phyloP scores from a whole-genome alignment of 2,797 vertebrate species.

The Lagorchestes hirsutus region DNA sequence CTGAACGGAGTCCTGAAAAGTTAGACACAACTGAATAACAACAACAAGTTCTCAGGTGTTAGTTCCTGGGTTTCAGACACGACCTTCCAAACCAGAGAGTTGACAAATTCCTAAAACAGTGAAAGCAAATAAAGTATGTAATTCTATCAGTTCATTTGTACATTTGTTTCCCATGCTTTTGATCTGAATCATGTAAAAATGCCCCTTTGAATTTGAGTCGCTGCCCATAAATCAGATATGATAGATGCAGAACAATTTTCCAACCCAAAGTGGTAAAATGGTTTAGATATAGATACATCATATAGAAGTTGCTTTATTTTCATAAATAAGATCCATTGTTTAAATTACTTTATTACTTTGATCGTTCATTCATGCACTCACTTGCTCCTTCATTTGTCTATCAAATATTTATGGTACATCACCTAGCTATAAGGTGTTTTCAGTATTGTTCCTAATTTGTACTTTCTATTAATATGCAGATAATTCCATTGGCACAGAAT shows the following conservation, averaged over 20 bases:
- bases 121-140: neutral
- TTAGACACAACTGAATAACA: neutral
- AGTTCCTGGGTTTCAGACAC: neutral
- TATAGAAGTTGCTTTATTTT: neutral
- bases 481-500: neutral
- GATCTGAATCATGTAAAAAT: neutral
- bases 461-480: neutral
- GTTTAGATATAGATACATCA: neutral
- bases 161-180: neutral
- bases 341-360: neutral
- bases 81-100: neutral
- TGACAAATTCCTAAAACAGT: neutral
- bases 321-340: neutral
- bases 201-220: neutral
- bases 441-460: neutral
- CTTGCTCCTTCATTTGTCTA: neutral
- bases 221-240: neutral
- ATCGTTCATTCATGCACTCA: neutral
- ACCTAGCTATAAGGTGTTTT: neutral
- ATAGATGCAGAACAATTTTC: neutral
- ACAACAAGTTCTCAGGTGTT: neutral
- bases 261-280: neutral
- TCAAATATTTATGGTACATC: neutral
- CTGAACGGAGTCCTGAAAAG: neutral
- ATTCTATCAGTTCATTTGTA: neutral